phyloP scores from a whole-genome alignment of 2,113 vertebrate species.

The Sclerurus mexicanus region DNA sequence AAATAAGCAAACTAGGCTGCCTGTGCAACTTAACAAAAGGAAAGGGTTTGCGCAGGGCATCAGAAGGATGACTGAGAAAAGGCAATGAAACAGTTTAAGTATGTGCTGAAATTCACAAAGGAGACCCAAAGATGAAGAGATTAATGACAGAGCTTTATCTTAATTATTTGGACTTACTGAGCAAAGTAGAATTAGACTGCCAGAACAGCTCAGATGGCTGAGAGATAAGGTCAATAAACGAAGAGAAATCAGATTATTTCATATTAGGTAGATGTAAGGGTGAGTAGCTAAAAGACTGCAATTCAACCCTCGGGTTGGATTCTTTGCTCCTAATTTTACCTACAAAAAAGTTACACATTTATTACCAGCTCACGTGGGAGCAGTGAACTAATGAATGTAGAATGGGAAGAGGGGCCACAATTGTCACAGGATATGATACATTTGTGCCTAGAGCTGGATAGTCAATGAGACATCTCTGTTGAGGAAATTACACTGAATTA shows the following conservation, averaged over 20 bases:
- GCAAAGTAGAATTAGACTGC: not conserved
- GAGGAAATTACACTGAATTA: not conserved
- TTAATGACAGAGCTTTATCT: not conserved
- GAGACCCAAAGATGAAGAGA: not conserved
- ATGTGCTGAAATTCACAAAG: not conserved
- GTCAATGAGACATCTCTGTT: too few species aligned
- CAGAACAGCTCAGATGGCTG: not conserved
- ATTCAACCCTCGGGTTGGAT: not conserved
- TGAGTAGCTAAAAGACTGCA: not conserved
- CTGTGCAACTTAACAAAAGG: not conserved
- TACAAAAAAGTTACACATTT: not conserved
- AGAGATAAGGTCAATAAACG: not conserved
- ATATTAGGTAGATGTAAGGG: not conserved
- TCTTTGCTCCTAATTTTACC: not conserved
- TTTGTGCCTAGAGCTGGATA: not conserved
- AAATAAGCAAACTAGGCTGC: not conserved
- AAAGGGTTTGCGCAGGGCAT: not conserved
- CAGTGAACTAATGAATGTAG: too few species aligned
- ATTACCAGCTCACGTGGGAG: not conserved
- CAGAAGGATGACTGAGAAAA: not conserved
- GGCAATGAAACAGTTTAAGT: not conserved
- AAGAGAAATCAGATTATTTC: not conserved
- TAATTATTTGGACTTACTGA: not conserved
- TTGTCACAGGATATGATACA: accelerated
- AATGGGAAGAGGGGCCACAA: not conserved